A percentile compares a stretch with the other conserved stretches of the same genome.
phyloP scores from a whole-genome alignment of 2,797 vertebrate species.

The Brachymystax lenok region DNA sequence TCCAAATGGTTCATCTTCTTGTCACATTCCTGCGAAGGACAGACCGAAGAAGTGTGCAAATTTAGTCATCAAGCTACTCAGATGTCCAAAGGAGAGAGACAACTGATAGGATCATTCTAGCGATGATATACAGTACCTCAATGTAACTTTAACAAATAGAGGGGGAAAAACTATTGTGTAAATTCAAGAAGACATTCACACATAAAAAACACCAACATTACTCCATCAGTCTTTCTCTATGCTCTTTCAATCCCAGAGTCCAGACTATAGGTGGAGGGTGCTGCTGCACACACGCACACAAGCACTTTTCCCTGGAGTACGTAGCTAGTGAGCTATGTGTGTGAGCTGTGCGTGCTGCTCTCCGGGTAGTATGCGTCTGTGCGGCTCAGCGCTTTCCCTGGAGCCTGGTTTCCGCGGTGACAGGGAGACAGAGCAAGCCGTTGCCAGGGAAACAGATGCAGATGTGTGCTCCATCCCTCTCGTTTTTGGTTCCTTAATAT shows the following conservation, averaged over 20 bases:
- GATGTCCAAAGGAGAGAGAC: not conserved
- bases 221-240: too few relatives aligned
- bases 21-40: not conserved
- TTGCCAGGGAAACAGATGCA: conserved; percentile 77
- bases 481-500: conserved; percentile 54
- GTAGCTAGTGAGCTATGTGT: conserved; percentile 1
- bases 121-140: not conserved
- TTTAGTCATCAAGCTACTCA: not conserved
- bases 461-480: conserved; percentile 42
- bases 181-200: conserved; percentile 4
- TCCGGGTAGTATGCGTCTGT: not conserved
- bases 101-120: not conserved
- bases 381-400: conserved; percentile 30
- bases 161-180: not conserved
- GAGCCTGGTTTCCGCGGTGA: conserved; percentile 53
- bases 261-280: not conserved
- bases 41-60: not conserved
- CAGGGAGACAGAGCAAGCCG: conserved; percentile 50
- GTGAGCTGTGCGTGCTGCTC: not conserved
- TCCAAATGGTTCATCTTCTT: not conserved
- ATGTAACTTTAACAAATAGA: not conserved
- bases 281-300: conserved; percentile 3
- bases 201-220: not conserved
- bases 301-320: not conserved
- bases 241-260: not conserved